Percentiles rank a stretch among this genome's conserved stretches.
These are phyloP conservation scores for Sorex araneus DNA, from an alignment of 2,113 vertebrate genomes.

Conservation along the genomic window DNA sequence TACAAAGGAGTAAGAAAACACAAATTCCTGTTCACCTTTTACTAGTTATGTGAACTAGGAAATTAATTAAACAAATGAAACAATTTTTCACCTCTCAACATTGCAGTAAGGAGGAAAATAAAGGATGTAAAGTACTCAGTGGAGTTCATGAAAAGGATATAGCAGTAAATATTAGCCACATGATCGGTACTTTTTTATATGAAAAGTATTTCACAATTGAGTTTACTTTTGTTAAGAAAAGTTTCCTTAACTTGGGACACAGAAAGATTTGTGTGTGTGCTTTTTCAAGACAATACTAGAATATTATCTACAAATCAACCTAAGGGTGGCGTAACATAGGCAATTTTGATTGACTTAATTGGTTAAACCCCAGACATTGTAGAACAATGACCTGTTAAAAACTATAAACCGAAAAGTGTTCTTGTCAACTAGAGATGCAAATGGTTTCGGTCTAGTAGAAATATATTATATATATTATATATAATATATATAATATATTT, in stretches of 20 bases:
- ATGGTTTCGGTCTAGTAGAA: background rate
- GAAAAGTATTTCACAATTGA: slow-evolving; percentile 40
- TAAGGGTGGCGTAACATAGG: background rate
- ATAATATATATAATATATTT: too few relatives aligned
- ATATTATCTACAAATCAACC: background rate
- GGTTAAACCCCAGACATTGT: background rate
- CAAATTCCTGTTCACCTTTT: slow-evolving; percentile 20
- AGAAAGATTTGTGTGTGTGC: background rate
- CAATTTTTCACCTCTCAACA: background rate
- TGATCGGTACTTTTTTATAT: background rate
- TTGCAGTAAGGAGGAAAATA: background rate
- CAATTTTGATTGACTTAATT: slow-evolving; percentile 18
- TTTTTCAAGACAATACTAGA: background rate
- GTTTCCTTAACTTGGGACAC: background rate
- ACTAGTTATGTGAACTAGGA: background rate
- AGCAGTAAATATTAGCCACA: slow-evolving; percentile 25
- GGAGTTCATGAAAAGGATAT: background rate
- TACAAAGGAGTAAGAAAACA: background rate
- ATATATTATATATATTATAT: background rate
- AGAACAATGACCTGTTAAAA: slow-evolving; percentile 8
- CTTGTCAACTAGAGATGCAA: background rate
- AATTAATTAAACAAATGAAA: slow-evolving; percentile 38
- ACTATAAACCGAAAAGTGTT: background rate
- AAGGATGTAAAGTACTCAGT: background rate
- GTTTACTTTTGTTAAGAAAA: background rate